phyloP scores from a whole-genome alignment of 2,797 vertebrate genomes.

The Lacerta bilineata region DNA sequence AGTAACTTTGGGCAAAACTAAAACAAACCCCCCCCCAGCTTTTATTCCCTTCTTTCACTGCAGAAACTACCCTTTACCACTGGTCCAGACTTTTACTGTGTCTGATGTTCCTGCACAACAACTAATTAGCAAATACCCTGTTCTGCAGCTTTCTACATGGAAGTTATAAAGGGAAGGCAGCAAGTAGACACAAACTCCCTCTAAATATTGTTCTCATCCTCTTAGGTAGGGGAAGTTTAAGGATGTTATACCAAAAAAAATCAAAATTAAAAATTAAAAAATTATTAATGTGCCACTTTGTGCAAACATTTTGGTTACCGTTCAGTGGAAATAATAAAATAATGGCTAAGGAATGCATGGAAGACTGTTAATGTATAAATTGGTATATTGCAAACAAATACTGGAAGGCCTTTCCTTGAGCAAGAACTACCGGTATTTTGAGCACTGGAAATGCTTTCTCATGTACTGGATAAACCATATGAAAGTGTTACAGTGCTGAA shows the following conservation, averaged over 20 bases:
- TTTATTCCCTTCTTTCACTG: no score
- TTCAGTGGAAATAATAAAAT: neutral
- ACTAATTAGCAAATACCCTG: no score
- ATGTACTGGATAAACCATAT: neutral
- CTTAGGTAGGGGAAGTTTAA: no score
- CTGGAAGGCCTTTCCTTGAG: neutral
- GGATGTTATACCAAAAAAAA: no score
- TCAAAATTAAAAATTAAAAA: neutral
- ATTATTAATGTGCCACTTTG: neutral
- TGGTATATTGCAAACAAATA: neutral
- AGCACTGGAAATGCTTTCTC: neutral
- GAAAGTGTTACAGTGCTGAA: neutral
- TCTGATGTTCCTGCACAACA: no score
- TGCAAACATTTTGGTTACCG: neutral
- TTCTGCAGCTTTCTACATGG: no score
- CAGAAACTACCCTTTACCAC: no score
- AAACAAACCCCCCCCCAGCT: no score
- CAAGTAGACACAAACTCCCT: neutral
- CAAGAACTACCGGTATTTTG: neutral
- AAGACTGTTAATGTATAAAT: neutral
- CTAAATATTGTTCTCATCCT: neutral
- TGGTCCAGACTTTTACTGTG: no score
- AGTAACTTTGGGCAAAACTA: no score
- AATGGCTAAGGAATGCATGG: neutral
- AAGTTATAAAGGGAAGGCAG: no score